A percentile compares a stretch with the other conserved stretches of the same genome.
Evolutionary conservation across 2,113 vertebrate genomes (phyloP).

Genomic region (Oenanthe melanoleuca): DNA sequence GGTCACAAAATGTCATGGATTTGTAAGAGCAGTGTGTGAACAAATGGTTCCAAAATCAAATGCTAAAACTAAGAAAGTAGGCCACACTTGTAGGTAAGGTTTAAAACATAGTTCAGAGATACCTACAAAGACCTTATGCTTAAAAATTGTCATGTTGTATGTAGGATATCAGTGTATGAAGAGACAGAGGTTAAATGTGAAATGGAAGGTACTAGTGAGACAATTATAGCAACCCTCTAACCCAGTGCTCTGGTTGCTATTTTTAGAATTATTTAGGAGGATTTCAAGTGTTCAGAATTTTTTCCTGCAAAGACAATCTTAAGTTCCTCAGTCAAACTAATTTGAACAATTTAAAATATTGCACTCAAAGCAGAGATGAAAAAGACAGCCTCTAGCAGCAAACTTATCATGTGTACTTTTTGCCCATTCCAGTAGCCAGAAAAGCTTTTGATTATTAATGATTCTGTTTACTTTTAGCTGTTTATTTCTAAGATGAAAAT

Average conservation of each 20-base stretch:
- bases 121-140: background rate
- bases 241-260: accelerated
- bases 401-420: background rate
- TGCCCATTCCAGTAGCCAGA: background rate
- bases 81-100: background rate
- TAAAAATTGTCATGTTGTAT: background rate
- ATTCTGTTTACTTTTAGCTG: background rate
- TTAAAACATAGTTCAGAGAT: background rate
- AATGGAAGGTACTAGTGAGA: background rate
- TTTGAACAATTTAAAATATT: background rate
- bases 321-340: background rate
- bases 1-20: background rate
- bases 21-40: background rate
- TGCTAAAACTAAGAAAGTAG: background rate
- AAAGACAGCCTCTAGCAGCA: background rate
- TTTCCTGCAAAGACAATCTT: background rate
- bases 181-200: background rate
- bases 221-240: background rate
- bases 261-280: background rate
- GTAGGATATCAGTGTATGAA: background rate
- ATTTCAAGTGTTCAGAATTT: background rate
- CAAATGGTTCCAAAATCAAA: background rate
- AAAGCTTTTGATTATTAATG: background rate
- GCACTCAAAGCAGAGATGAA: background rate
- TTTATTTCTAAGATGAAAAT: background rate